Evolutionary conservation across 1,140 invertebrate genomes (phyloP).

Genomic region (Achroia grisella): DNA sequence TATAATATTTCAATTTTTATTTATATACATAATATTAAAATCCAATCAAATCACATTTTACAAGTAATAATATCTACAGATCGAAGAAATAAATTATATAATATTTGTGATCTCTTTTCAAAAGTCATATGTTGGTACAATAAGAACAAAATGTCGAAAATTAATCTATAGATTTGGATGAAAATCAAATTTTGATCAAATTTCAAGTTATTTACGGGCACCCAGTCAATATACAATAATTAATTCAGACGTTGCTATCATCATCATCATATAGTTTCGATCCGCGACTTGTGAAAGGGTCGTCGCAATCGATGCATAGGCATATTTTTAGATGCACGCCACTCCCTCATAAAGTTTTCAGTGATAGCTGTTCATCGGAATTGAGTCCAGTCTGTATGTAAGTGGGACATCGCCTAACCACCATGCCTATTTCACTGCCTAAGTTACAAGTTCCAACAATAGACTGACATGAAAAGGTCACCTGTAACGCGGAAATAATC

Average conservation of each 20-base stretch:
- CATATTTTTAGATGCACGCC: slow-evolving; percentile 67
- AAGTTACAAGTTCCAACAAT: no score
- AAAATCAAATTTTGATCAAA: no score
- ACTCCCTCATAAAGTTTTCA: slow-evolving; percentile 56
- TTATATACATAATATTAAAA: no score
- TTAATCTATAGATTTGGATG: no score
- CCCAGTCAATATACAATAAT: not conserved
- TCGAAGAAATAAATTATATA: no score
- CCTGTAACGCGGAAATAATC: slow-evolving; percentile 1
- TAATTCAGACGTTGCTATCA: not conserved
- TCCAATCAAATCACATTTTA: no score
- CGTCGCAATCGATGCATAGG: slow-evolving; percentile 40
- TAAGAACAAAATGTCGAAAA: no score
- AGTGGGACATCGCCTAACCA: slow-evolving; percentile 11
- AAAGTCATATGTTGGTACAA: no score
- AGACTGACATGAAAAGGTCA: not conserved
- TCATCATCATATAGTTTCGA: slow-evolving; percentile 3
- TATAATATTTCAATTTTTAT: no score
- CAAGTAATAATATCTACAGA: no score
- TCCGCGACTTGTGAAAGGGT: slow-evolving; percentile 24
- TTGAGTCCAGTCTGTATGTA: slow-evolving; percentile 20
- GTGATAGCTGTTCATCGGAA: slow-evolving; percentile 24
- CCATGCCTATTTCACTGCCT: slow-evolving; percentile 1
- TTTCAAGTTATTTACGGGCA: no score
- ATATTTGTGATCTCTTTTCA: no score